These are phyloP conservation scores for Neosilurus mollespiculum DNA, from an alignment of 2,797 vertebrate genomes.

Conservation along the genomic window DNA sequence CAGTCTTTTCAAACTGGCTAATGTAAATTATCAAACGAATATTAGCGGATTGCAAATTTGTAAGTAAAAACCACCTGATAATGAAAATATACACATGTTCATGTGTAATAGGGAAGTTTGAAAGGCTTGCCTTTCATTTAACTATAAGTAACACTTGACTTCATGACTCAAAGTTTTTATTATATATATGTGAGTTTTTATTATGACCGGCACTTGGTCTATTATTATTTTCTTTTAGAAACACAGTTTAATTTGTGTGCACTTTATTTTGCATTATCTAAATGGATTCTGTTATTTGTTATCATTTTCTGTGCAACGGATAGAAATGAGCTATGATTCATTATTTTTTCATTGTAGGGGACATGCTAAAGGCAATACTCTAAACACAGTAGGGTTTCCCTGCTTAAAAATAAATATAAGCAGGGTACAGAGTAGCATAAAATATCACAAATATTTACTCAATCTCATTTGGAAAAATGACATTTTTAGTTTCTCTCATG, in stretches of 20 bases:
- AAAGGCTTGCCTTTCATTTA: no score
- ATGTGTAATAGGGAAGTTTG: no score
- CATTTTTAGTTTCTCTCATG: neutral
- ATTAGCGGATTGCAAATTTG: no score
- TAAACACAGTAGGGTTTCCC: neutral
- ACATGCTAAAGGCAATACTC: neutral
- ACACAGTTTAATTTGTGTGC: neutral
- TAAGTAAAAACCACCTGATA: no score
- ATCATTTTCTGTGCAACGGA: neutral
- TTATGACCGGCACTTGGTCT: neutral
- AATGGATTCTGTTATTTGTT: neutral
- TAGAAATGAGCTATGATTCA: neutral
- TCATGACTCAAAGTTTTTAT: no score
- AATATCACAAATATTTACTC: conserved; percentile 21
- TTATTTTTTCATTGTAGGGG: neutral
- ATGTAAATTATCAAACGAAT: no score
- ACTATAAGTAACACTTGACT: no score
- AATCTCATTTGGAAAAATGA: neutral
- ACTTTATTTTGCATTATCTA: neutral
- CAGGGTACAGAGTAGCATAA: neutral
- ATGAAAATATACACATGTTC: no score
- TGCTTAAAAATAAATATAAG: neutral
- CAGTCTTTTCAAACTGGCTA: no score
- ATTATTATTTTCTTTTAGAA: neutral
- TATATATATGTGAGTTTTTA: no score